Conservation (phyloP, 2,888 invertebrate species). For the Anthophora plumipes region DNA sequence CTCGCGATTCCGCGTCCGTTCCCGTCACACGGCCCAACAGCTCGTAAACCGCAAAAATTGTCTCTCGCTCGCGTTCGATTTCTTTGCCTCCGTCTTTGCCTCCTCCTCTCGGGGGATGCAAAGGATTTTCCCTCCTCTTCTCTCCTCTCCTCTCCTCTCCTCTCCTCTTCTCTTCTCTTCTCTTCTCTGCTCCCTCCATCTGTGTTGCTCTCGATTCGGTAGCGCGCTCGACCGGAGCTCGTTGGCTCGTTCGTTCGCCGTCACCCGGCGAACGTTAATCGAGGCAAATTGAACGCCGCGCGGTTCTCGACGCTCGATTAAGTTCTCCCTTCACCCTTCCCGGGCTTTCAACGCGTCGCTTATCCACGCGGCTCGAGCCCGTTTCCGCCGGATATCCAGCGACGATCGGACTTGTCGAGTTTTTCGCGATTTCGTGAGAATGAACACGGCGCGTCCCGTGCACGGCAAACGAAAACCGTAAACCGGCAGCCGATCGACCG, state of each 20-base stretch:
- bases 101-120: neutral
- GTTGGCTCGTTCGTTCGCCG: conserved; percentile 33
- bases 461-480: conserved; percentile 25
- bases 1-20: neutral
- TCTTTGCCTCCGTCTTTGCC: neutral
- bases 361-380: conserved; percentile 14
- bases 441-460: neutral
- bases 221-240: conserved; percentile 2
- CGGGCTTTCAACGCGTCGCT: conserved; percentile 27
- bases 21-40: neutral
- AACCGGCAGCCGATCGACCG: conserved; percentile 49
- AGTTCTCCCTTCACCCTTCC: conserved; percentile 54
- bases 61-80: conserved; percentile 11
- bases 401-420: conserved; percentile 3
- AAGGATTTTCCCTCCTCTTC: conserved; percentile 14
- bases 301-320: conserved; percentile 70
- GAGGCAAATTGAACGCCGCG: conserved; percentile 72
- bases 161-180: neutral
- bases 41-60: conserved; percentile 9
- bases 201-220: conserved; percentile 20
- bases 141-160: conserved; percentile 19
- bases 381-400: conserved; percentile 27
- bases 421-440: conserved; percentile 14
- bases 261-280: conserved; percentile 69
- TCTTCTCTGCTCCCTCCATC: neutral